Base-by-base conservation (phyloP, 2,797 vertebrate species). In the Remorina albescens region DNA sequence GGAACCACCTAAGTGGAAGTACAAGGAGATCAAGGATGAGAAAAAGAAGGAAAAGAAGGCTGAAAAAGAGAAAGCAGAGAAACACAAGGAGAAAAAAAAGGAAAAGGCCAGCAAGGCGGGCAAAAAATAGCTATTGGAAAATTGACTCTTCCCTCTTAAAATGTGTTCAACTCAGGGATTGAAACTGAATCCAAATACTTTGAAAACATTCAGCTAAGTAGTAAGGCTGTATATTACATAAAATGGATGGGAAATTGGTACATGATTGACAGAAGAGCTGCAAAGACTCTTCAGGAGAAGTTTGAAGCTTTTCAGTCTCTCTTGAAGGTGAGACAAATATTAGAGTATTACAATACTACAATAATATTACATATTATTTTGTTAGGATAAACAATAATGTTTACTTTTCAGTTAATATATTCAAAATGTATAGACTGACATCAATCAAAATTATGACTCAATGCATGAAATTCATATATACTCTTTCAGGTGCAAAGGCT, bases 1-100 rank as follows among this genome's bases (percentile, higher is more conserved):
- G 82, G 87, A 95, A 63, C 95, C 91, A 0, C 97, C 96, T 0
- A 82, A 82, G 41, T 97, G 96, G 96, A 94, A 59, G 66, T 97
- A 97, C 90, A 96, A 96, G 84, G 84, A 93, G 83, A 84, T 90
- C 54, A 94, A 90, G 80, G 86, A 91, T 0, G 88, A 91, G 67
- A 93, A 87, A 62, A 93, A 93, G 78, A 93, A 69, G 76, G 89
- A 91, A 78, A 94, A 83, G 76, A 88, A 69, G 0, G 83, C 88
- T 4, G 78, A 49, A 12, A 85, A 83, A 44, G 79, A 89, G 6
- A 88, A 84, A 0, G 42, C 54, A 34, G 63, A 67, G 15, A 84
- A 81, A 60, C 60, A 77, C 10, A 83, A 63, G 26, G 70, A 74
- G 36, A 76, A 77, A 28, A 79, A 56, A 15, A 67, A 71, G 11